Conservation (phyloP, 2,797 vertebrate species). For the Chromis chromis region DNA sequence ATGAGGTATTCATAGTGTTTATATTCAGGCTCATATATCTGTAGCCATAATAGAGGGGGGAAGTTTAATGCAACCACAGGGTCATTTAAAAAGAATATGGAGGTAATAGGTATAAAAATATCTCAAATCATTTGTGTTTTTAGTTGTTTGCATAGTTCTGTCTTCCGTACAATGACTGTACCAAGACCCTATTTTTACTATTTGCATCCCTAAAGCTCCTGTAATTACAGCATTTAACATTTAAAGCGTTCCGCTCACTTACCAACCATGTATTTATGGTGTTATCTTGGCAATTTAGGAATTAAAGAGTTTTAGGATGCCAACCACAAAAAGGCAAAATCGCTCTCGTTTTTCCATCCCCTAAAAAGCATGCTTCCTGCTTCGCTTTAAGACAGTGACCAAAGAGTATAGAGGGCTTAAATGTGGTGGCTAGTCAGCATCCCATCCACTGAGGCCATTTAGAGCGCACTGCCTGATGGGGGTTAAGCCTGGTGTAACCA, state of each 20-base stretch:
- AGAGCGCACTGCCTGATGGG: conserved; percentile 41
- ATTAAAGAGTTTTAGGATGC: conserved; percentile 66
- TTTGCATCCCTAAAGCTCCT: conserved; percentile 61
- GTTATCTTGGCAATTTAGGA: conserved; percentile 73
- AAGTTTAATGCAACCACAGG: neutral
- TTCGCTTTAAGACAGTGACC: conserved; percentile 31
- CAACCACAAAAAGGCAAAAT: conserved; percentile 69
- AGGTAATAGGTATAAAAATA: neutral
- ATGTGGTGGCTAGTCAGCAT: conserved; percentile 29
- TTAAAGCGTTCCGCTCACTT: conserved; percentile 70
- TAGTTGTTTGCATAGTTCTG: conserved; percentile 11
- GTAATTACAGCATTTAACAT: conserved; percentile 73
- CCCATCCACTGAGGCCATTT: conserved; percentile 42
- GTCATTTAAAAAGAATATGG: neutral
- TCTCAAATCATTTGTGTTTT: neutral
- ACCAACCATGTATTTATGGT: conserved; percentile 65
- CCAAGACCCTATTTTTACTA: conserved; percentile 45
- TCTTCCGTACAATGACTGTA: conserved; percentile 5
- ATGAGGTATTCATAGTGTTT: neutral
- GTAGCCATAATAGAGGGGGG: neutral
- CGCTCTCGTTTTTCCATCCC: conserved; percentile 50
- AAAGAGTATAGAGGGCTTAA: conserved; percentile 6
- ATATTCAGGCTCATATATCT: neutral
- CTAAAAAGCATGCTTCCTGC: conserved; percentile 33
- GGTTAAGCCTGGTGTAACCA: conserved; percentile 33